Evolutionary conservation across 2,113 vertebrate genomes (phyloP), one percentile per base, ranked within the genome.

Genomic region (Ageneiosus marmoratus): DNA sequence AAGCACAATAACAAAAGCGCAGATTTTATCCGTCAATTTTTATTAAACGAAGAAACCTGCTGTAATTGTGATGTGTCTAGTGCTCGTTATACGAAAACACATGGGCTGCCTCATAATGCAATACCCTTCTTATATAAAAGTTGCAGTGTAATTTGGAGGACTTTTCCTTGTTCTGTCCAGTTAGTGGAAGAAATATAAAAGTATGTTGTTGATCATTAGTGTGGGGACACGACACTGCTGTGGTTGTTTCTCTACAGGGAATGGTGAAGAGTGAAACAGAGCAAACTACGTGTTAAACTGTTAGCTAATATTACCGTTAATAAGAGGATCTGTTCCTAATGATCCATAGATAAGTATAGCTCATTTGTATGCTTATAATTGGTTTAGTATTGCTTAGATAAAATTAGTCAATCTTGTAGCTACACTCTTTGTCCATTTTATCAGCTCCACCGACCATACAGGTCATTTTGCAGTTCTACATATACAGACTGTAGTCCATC

Each of bases 1-100:
- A 88, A 89, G 84, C 85, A 80, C 81, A 86, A 82, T 20, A 22
- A 60, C 86, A 80, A 84, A 88, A 87, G 86, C 87, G 6, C 41
- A n/a, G 24, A 48, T 73, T 73, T 48, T 70, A 80, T 62, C 50
- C 24, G 46, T 46, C 82, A 81, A 24, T 41, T 53, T 56, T 55
- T 55, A 41, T 73, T 32, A 74, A 18, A 34, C 2, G 8, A 50
- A 46, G 34, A 34, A 46, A 48, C n/a, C 20, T 48, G 50, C 58
- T 48, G 13, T 41, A 77, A 69, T 70, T 27, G 48, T 41, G 18
- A 1, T 11, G 20, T 77, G 81, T 60, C 56, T 7, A 78, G n/a
- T 11, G 60, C 74, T 83, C 75, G 70, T 83, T 83, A 83, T 41
- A 58, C 1, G 16, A 76, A 41, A 46, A 77, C 70, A 83, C 73